Evolutionary conservation across 2,888 invertebrate species (phyloP).

Genomic region (Coenonympha arcania): DNA sequence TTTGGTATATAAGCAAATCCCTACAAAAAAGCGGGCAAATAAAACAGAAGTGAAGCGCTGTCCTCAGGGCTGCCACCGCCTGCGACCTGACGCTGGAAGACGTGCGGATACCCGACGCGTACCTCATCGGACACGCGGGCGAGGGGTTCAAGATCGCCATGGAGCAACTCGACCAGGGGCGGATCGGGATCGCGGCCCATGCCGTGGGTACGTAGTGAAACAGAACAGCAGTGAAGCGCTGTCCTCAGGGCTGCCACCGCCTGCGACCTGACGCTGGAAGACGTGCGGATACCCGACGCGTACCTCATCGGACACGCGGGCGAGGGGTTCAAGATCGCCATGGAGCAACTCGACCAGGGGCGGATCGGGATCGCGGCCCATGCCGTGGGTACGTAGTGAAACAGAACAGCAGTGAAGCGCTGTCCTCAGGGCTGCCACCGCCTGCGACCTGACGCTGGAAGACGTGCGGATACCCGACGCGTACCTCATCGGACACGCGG

Average conservation of each 20-base stretch:
- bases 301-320: slow-evolving; percentile 74
- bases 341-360: slow-evolving; percentile 80
- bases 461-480: slow-evolving; percentile 75
- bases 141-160: slow-evolving; percentile 83
- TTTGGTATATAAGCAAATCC: too few relatives aligned
- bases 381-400: slow-evolving; percentile 77
- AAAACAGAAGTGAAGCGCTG: slow-evolving; percentile 48
- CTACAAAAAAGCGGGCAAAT: slow-evolving; percentile 36
- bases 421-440: slow-evolving; percentile 76
- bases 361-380: slow-evolving; percentile 84
- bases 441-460: slow-evolving; percentile 79
- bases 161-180: slow-evolving; percentile 79
- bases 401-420: slow-evolving; percentile 48
- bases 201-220: slow-evolving; percentile 77
- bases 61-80: slow-evolving; percentile 77
- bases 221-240: slow-evolving; percentile 47
- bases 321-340: slow-evolving; percentile 82
- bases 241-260: slow-evolving; percentile 77
- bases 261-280: slow-evolving; percentile 78
- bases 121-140: slow-evolving; percentile 72
- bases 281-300: slow-evolving; percentile 74
- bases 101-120: slow-evolving; percentile 73
- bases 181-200: slow-evolving; percentile 84
- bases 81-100: slow-evolving; percentile 80
- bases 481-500: slow-evolving; percentile 70